Evolutionary conservation across 2,113 vertebrate genomes (phyloP).

Genomic region (Verasper variegatus): DNA sequence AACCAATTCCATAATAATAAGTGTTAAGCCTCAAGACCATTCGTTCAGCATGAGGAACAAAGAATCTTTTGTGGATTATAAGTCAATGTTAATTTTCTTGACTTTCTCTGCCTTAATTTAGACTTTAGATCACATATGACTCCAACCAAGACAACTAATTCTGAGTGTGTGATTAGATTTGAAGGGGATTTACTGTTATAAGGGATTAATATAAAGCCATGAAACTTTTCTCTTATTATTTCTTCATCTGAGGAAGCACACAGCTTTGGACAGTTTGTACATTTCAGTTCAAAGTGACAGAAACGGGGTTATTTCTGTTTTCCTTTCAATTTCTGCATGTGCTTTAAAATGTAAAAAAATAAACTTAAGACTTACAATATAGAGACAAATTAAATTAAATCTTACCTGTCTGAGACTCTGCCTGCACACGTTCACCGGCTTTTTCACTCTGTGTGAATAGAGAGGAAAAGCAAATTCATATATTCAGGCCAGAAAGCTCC

Average conservation of each 20-base stretch:
- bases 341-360: background rate
- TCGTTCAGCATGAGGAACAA: background rate
- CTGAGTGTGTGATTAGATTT: background rate
- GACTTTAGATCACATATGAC: background rate
- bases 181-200: background rate
- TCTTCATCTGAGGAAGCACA: background rate
- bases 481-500: background rate
- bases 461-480: conserved; percentile 46
- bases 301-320: background rate
- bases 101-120: background rate
- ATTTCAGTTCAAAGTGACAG: background rate
- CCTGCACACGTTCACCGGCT: conserved; percentile 88
- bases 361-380: background rate
- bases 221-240: background rate
- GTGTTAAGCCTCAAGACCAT: too few species aligned
- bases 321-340: background rate
- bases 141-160: background rate
- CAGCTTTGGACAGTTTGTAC: background rate
- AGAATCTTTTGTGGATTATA: background rate
- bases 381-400: background rate
- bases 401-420: conserved; percentile 93
- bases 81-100: background rate
- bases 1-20: background rate
- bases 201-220: background rate
- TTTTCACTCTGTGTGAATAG: conserved; percentile 85